Percentiles rank a stretch among this genome's conserved stretches.
Conservation (phyloP, 2,888 invertebrate genomes). For the Torymus tubicola region DNA sequence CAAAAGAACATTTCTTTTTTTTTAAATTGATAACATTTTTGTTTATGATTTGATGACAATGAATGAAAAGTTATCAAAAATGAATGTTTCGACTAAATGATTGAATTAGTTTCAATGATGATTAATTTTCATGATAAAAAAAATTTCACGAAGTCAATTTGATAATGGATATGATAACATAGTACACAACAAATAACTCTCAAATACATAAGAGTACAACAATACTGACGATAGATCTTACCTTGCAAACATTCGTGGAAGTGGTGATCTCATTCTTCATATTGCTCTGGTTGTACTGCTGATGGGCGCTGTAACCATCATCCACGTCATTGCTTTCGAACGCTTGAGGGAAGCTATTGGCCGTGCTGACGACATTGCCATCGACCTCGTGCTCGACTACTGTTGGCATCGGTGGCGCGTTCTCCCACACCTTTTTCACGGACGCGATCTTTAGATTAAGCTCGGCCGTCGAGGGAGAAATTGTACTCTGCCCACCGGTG, state of each 20-base stretch:
- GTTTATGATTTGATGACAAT: too few species aligned
- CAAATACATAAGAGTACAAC: background rate
- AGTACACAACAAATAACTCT: background rate
- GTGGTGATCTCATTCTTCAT: conserved; percentile 78
- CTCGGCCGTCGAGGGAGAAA: conserved; percentile 90
- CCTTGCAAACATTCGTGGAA: conserved; percentile 86
- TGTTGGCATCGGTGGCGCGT: conserved; percentile 81
- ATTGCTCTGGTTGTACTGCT: conserved; percentile 78
- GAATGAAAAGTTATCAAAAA: too few species aligned
- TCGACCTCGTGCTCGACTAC: conserved; percentile 81
- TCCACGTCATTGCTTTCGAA: conserved; percentile 77
- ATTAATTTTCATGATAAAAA: too few species aligned
- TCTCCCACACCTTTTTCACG: conserved; percentile 92
- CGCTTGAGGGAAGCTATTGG: conserved; percentile 74
- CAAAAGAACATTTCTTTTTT: too few species aligned
- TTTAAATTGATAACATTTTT: too few species aligned
- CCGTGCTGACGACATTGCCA: conserved; percentile 76
- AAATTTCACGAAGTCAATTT: too few species aligned
- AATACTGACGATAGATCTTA: conserved; percentile 67
- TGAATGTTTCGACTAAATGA: too few species aligned
- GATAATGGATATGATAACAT: too few species aligned
- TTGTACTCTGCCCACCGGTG: conserved; percentile 83
- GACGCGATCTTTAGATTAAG: conserved; percentile 95
- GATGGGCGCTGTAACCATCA: conserved; percentile 79
- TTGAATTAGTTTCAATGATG: too few species aligned